Evolutionary conservation across 2,888 invertebrate genomes (phyloP), one percentile per base, ranked within the genome.

Genomic region (Lasioglossum figueresi): DNA sequence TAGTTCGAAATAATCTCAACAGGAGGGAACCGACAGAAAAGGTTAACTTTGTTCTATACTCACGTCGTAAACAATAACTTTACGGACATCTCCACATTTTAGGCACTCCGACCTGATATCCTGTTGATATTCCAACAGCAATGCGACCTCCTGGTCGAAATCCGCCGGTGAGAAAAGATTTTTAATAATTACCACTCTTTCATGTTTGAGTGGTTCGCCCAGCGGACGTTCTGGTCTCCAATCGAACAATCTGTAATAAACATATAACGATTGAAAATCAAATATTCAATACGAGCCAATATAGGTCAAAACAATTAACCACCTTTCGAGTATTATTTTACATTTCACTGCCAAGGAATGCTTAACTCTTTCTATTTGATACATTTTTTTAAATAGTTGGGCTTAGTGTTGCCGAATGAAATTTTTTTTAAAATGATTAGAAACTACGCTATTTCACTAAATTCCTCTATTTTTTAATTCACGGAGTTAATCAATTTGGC

Each of bases 191-290:
- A 99, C 99, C 76, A 98, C 96, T 93, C 97, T 97, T 94, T 99
- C 99, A 94, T 98, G 97, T 94, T 98, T 98, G 0, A 97, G 96
- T 76, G 99, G 96, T 92, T 98, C 98, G 1, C 98, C 98, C 52
- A 97, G 95, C 94, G 98, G 96, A 94, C 98, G 98, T 91, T 99
- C 99, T 0, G 99, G 99, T 84, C 98, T 96, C 99, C 99, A 99
- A 94, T 99, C 99, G 94, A 99, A 98, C 75, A 99, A 95, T 93
- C 97, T 97, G 91, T 27, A 92, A 91, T 83, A 75, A 79, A 87
- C 37, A 31, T 40, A 68, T n/a, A 34, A 45, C 34, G 5, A 27
- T 40, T 12, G 23, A 48, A 48, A 16, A 16, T 19, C 19, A 48
- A 48, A 6, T 23, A 48, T 48, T 48, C 48, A 48, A 48, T 23